Evolutionary conservation across 2,797 vertebrate genomes (phyloP).

Genomic region (Caiman crocodilus): DNA sequence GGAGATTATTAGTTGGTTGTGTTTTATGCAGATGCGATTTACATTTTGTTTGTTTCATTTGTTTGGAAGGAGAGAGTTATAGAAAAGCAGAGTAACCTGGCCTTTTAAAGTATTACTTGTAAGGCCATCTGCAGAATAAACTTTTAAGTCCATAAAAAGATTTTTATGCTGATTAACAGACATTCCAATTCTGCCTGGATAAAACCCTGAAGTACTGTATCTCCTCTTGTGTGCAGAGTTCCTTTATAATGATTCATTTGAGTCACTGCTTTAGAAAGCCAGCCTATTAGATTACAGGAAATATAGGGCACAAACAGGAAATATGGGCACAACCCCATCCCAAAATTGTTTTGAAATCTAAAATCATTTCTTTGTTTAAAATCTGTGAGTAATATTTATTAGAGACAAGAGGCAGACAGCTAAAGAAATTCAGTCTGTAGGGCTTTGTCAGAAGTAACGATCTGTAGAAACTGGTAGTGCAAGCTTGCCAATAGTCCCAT

Average conservation of each 20-base stretch:
- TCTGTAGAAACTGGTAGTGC: fast-evolving
- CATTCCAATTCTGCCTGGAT: neutral
- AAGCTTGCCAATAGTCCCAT: fast-evolving
- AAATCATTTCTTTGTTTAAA: neutral
- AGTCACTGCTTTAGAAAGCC: neutral
- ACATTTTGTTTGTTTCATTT: constrained; percentile 58
- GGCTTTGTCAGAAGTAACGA: neutral
- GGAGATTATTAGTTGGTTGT: constrained; percentile 59
- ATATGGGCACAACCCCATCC: neutral
- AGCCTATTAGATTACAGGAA: neutral
- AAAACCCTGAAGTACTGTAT: neutral
- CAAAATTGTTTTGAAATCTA: neutral
- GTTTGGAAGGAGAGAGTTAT: constrained; percentile 22
- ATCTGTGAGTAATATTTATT: neutral
- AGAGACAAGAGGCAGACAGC: neutral
- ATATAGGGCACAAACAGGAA: neutral
- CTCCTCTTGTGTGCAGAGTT: neutral
- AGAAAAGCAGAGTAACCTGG: neutral
- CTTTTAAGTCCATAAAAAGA: neutral
- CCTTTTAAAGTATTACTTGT: neutral
- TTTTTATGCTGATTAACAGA: constrained; percentile 23
- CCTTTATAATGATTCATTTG: constrained; percentile 23
- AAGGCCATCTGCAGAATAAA: neutral
- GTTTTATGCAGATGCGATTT: constrained; percentile 51
- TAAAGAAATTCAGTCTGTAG: neutral